A percentile compares a stretch with the other conserved stretches of the same genome.
Conservation (phyloP, 2,888 invertebrate genomes). For the Chrysolina oricalcia region DNA sequence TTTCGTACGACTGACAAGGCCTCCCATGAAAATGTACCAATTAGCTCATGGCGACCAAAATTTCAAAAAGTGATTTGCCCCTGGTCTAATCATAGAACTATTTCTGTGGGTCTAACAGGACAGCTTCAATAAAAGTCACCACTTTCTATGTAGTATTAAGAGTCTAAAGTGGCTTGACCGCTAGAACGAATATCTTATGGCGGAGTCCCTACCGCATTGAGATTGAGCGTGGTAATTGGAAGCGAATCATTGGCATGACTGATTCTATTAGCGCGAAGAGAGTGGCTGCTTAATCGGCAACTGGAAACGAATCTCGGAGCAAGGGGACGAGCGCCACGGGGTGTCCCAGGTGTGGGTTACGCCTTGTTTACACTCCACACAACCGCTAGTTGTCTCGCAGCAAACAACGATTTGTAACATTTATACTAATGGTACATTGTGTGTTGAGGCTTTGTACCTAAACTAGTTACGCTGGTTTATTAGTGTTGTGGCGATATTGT, state of each 20-base stretch:
- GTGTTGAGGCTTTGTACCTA: background rate
- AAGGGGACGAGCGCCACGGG: conserved; percentile 28
- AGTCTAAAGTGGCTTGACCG: background rate
- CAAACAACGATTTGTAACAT: conserved; percentile 25
- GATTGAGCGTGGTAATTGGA: conserved; percentile 6
- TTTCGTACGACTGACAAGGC: too few species aligned
- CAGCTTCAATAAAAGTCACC: too few species aligned
- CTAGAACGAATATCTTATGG: background rate
- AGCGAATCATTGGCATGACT: conserved; percentile 27
- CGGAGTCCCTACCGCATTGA: conserved; percentile 6
- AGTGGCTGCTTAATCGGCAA: conserved; percentile 26
- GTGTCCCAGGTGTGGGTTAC: conserved; percentile 32
- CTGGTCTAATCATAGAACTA: too few species aligned
- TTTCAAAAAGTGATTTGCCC: too few species aligned
- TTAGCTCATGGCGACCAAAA: too few species aligned
- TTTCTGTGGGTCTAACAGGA: too few species aligned
- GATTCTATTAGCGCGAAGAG: conserved; percentile 30
- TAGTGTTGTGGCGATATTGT: too few species aligned
- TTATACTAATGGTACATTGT: conserved; percentile 5
- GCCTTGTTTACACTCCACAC: conserved; percentile 34
- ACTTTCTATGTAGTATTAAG: too few species aligned
- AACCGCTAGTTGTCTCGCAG: conserved; percentile 19
- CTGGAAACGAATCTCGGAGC: conserved; percentile 20
- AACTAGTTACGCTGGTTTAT: too few species aligned
- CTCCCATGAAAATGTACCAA: too few species aligned